Conservation (phyloP, 2,797 vertebrate species). For the Gobio occitaniae region DNA sequence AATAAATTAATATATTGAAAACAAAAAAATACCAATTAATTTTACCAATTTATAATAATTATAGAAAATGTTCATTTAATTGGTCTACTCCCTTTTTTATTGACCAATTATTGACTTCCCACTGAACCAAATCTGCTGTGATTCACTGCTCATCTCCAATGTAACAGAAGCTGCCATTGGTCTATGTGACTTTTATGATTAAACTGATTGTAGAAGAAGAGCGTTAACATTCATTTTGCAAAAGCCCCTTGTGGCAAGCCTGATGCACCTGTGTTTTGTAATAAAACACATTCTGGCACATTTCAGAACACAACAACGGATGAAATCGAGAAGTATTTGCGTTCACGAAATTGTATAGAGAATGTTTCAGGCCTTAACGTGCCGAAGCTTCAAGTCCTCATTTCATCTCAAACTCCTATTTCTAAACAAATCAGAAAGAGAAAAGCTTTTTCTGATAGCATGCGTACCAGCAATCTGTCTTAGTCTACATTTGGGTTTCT, state of each 20-base stretch:
- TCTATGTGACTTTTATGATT: background rate
- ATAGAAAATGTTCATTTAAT: background rate
- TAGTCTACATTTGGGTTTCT: constrained; percentile 30
- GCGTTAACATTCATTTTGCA: background rate
- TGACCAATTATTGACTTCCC: too few species aligned
- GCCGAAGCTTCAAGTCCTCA: background rate
- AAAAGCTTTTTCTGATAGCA: constrained; percentile 37
- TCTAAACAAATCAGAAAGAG: background rate
- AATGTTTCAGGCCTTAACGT: background rate
- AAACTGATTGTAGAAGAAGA: background rate
- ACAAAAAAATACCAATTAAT: background rate
- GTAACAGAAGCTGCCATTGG: background rate
- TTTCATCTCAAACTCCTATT: constrained; percentile 25
- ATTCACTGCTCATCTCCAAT: background rate
- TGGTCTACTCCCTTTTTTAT: background rate
- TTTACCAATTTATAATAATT: background rate
- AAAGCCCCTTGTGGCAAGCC: background rate
- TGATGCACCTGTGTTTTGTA: background rate
- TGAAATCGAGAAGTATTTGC: background rate
- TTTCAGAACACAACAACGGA: background rate
- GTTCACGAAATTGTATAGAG: background rate
- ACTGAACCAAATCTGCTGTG: background rate
- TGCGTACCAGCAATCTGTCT: constrained; percentile 42
- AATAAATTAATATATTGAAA: background rate
- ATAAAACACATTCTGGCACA: background rate